Evolutionary conservation across 2,888 invertebrate genomes (phyloP), one percentile per base, ranked within the genome.

Genomic region (Drosophila incognita): DNA sequence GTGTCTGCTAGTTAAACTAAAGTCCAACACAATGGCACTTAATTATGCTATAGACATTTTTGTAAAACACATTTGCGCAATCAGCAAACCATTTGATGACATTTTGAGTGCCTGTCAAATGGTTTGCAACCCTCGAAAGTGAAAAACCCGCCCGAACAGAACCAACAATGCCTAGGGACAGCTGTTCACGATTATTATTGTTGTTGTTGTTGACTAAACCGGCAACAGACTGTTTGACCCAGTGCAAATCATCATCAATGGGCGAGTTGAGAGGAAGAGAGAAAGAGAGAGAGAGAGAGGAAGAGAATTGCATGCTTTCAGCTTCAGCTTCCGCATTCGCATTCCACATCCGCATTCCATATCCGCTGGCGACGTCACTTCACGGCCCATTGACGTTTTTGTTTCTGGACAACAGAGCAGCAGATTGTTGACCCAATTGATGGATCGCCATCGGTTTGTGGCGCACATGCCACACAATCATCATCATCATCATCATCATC

Each of bases 41-140:
- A 84, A 89, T 84, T 86, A 88, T 72, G 53, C 42, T 59, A 36
- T 51, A 52, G 67, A 63, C 64, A 69, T 56, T 7, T 56, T 71
- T 79, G 63, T 57, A 74, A 64, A 67, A 54, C 60, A 51, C 63
- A 64, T 61, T 52, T 57, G 74, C 74, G 72, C 81, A 79, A 79
- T 82, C 69, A 75, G 65, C 71, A 83, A 76, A 75, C 65, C 76
- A 79, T 86, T 89, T 74, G 84, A 87, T 84, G 79, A 82, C 89
- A 87, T 75, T 85, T 83, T 71, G 82, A 85, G 83, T 76, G 81
- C 76, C 73, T 70, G 73, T 71, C 72, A 82, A 76, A 71, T 63
- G 76, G 63, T 69, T 66, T 57, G 54, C 73, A 87, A 66, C 75
- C 81, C 79, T 72, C 69, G n/a, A 4, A 15, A 52, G 68, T 11